Percentiles rank a stretch among this genome's conserved stretches.
These are phyloP conservation scores for Tipula vernalis DNA, from an alignment of 2,888 invertebrate genomes.

Conservation along the genomic window DNA sequence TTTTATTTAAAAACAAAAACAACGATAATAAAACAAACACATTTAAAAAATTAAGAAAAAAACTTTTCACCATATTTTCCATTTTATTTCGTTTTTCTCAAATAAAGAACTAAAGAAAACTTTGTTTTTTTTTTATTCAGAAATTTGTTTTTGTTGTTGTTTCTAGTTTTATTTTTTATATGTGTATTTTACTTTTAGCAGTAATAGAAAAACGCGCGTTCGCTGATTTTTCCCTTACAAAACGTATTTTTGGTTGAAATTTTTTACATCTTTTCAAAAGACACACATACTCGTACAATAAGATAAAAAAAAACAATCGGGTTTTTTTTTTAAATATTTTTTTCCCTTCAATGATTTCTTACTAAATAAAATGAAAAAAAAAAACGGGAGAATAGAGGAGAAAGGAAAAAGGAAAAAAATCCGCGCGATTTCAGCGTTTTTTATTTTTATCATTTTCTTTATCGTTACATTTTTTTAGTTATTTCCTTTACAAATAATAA, in stretches of 20 bases:
- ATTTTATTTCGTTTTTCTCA: background rate
- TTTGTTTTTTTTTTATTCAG: background rate
- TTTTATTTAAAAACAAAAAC: background rate
- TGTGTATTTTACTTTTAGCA: background rate
- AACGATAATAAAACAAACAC: background rate
- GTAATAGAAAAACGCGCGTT: conserved; percentile 4
- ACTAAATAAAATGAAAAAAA: background rate
- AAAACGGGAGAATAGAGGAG: background rate
- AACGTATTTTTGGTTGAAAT: background rate
- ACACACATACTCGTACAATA: background rate
- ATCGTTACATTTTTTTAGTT: background rate
- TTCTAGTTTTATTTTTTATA: background rate
- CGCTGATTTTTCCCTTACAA: background rate
- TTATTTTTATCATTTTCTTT: background rate
- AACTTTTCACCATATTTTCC: conserved; percentile 4
- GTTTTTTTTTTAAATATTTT: background rate
- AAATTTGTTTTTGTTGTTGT: background rate
- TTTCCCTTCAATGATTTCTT: background rate
- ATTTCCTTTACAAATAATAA: conserved; percentile 4
- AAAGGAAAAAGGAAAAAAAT: background rate
- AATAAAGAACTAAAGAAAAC: background rate
- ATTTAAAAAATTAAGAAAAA: background rate
- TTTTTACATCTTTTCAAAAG: background rate
- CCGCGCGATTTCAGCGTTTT: conserved; percentile 4
- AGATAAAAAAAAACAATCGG: background rate